Percentiles rank a stretch among this genome's conserved stretches.
phyloP scores from a whole-genome alignment of 1,140 invertebrate genomes.

The Wiebesia pumilae region DNA sequence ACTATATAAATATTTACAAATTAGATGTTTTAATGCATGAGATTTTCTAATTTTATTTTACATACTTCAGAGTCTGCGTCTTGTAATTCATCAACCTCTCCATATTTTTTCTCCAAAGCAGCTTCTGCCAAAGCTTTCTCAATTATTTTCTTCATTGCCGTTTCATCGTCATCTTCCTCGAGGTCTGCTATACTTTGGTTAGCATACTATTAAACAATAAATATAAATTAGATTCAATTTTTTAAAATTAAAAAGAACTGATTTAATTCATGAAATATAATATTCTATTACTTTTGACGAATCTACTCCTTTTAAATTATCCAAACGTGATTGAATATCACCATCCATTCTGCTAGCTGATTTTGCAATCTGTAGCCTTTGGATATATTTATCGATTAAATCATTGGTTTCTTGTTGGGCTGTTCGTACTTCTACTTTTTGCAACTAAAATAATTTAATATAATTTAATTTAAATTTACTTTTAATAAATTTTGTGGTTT shows the following conservation, averaged over 20 bases:
- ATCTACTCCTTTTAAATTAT: conserved; percentile 60
- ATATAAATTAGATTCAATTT: not conserved
- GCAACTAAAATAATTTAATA: conserved; percentile 57
- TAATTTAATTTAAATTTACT: not conserved
- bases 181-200: conserved; percentile 35
- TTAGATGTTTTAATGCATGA: not conserved
- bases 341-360: conserved; percentile 53
- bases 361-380: conserved; percentile 59
- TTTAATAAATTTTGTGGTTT: not conserved
- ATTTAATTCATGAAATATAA: not conserved
- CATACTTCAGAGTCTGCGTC: conserved; percentile 56
- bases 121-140: conserved; percentile 67
- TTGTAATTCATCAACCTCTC: conserved; percentile 56
- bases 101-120: conserved; percentile 64
- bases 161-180: conserved; percentile 61
- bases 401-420: conserved; percentile 69
- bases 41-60: conserved; percentile 14
- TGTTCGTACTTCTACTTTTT: conserved; percentile 66
- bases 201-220: not conserved
- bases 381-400: conserved; percentile 67
- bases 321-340: conserved; percentile 62
- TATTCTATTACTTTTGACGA: conserved; percentile 54
- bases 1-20: too few relatives aligned
- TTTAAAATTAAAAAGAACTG: not conserved
- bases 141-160: conserved; percentile 64